Evolutionary conservation across 2,113 vertebrate species (phyloP).

Genomic region (Oceanites oceanicus): DNA sequence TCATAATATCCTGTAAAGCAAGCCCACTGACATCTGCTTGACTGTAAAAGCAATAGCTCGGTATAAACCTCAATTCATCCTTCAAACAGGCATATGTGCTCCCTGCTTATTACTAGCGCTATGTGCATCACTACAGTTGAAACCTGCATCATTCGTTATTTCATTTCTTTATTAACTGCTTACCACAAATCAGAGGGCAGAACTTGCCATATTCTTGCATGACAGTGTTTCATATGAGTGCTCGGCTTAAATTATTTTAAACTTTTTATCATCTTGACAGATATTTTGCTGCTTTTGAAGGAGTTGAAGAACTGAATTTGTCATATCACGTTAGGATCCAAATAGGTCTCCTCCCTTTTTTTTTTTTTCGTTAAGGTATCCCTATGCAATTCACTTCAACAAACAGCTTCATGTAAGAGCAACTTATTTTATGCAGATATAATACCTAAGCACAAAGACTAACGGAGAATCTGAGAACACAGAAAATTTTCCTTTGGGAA

Average conservation of each 20-base stretch:
- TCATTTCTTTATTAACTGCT: neutral
- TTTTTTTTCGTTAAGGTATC: neutral
- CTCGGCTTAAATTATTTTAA: neutral
- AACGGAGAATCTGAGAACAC: too few species aligned
- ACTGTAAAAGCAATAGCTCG: conserved; percentile 23
- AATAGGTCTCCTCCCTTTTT: neutral
- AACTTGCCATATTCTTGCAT: neutral
- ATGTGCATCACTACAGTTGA: neutral
- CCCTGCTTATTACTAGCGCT: neutral
- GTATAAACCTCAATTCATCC: conserved; percentile 26
- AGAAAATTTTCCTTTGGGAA: too few species aligned
- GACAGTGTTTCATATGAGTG: neutral
- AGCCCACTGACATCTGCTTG: conserved; percentile 24
- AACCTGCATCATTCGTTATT: neutral
- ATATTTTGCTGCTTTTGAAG: neutral
- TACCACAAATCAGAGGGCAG: neutral
- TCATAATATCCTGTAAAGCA: conserved; percentile 50
- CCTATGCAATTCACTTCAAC: too few species aligned
- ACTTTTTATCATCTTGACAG: neutral
- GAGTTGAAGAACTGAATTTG: neutral
- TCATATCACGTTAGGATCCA: neutral
- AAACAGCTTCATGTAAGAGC: too few species aligned
- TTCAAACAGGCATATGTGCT: neutral
- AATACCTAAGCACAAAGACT: too few species aligned
- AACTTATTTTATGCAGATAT: too few species aligned